phyloP scores from a whole-genome alignment of 2,888 invertebrate species.

The Xanthorhoe designata region DNA sequence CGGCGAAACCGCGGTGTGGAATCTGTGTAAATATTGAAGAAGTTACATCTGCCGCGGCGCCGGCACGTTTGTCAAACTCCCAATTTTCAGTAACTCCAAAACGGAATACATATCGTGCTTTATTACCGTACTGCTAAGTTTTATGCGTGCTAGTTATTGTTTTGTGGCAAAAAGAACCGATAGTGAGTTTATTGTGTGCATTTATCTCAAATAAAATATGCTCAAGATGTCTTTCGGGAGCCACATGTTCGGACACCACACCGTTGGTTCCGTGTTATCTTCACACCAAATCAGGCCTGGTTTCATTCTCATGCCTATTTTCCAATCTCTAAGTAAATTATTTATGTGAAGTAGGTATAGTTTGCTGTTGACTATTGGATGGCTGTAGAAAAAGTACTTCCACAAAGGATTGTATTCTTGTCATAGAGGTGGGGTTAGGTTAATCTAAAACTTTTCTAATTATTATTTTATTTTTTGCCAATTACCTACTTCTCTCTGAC shows the following conservation, averaged over 20 bases:
- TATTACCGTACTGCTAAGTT: constrained; percentile 46
- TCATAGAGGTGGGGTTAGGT: constrained; percentile 78
- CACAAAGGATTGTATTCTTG: constrained; percentile 55
- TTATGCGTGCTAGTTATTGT: constrained; percentile 51
- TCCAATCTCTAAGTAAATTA: constrained; percentile 21
- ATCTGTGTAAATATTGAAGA: constrained; percentile 75
- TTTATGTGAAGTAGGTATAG: constrained; percentile 11
- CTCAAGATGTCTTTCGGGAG: constrained; percentile 73
- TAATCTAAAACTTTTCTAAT: constrained; percentile 37
- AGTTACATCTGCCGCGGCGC: constrained; percentile 71
- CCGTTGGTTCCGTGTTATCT: constrained; percentile 55
- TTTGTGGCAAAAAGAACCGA: constrained; percentile 56
- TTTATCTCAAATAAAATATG: constrained; percentile 59
- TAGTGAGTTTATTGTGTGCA: constrained; percentile 63
- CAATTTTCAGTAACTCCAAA: constrained; percentile 66
- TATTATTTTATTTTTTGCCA: background rate
- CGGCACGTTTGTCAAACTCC: constrained; percentile 82
- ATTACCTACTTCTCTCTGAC: background rate
- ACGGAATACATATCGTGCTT: constrained; percentile 62
- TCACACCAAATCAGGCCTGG: constrained; percentile 55
- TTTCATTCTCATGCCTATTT: constrained; percentile 47
- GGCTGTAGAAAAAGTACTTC: constrained; percentile 42
- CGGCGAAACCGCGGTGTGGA: constrained; percentile 67
- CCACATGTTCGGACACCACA: constrained; percentile 80
- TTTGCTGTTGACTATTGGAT: constrained; percentile 41